Base-by-base conservation (phyloP, 2,888 invertebrate genomes). In the Drosophila peninsularis region DNA sequence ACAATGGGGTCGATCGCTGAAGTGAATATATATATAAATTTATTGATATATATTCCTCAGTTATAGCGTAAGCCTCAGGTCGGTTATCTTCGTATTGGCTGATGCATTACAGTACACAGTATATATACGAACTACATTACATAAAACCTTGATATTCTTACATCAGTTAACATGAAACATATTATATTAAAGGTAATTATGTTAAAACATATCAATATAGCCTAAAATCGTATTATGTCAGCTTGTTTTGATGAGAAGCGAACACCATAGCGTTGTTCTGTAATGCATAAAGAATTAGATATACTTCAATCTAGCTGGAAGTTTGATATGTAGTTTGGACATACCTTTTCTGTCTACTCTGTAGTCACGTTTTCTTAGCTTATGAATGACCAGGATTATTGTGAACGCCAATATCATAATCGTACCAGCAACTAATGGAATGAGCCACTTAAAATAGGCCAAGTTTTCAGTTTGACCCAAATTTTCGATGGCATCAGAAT, bases 171-270 rank as follows among this genome's bases (percentile, higher is more conserved):
- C 27, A 9, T 19, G 34, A 17, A 42, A n/a, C n/a, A n/a, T n/a
- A 24, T 24, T 42, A 32, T 24, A 55, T 21, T 42, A 55, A 0
- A 21, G 5, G 9, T 32, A 41, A 19, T 24, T 24, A 44, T 9
- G 1, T 24, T 44, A 24, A 14, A 9, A 2, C 11, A 11, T 11
- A 5, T 3, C 0, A 4, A 13, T 24, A 5, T 17, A 1, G 5
- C 0, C 71, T 42, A 84, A 0, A 65, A 60, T 6, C 86, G 62
- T 58, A 83, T 85, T 13, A 88, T 27, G 49, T 83, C 88, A 17
- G 17, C 88, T 21, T 71, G 65, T 5, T 77, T 64, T 0, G 67
- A 52, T 13, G 67, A 66, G 42, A 58, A 88, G 30, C 68, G 65
- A 11, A 68, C 69, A 2, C 86, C 86, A 60, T 65, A 82, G n/a